Evolutionary conservation across 2,797 vertebrate species (phyloP).

Genomic region (Danio kyathit): DNA sequence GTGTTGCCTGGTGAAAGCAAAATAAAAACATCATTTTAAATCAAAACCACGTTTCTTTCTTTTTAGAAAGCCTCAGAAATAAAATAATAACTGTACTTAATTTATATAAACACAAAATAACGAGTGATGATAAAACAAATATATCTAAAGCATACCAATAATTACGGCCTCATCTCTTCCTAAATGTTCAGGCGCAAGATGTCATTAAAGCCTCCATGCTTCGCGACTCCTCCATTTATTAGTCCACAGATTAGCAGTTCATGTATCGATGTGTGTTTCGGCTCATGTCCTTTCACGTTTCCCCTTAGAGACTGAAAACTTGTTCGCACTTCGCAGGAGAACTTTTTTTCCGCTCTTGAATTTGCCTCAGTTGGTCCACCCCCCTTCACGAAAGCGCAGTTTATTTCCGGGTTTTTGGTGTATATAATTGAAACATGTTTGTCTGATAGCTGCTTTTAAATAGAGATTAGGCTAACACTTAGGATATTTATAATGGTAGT

Average conservation of each 20-base stretch:
- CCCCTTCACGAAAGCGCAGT: slow-evolving; percentile 30
- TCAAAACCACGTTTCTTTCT: not conserved
- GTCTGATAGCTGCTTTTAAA: not conserved
- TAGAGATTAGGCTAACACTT: too few relatives aligned
- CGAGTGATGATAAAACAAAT: not conserved
- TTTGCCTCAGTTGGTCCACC: slow-evolving; percentile 44
- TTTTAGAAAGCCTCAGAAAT: not conserved
- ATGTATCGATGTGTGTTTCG: not conserved
- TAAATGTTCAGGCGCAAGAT: slow-evolving; percentile 1
- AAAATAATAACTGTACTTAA: too few relatives aligned
- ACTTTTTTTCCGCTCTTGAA: slow-evolving; percentile 34
- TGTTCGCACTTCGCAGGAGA: slow-evolving; percentile 6
- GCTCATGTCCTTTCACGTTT: not conserved
- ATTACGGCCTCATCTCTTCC: not conserved
- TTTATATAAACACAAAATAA: not conserved
- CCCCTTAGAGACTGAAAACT: slow-evolving; percentile 23
- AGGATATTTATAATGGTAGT: not conserved
- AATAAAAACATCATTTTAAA: not conserved
- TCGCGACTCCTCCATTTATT: not conserved
- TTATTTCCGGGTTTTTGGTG: slow-evolving; percentile 65
- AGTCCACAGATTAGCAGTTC: not conserved
- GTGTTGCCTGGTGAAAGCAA: slow-evolving; percentile 15
- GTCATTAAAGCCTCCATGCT: not conserved
- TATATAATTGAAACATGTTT: not conserved
- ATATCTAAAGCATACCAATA: slow-evolving; percentile 4